phyloP scores from a whole-genome alignment of 1,140 invertebrate genomes.

The Tetragnatha versicolor region DNA sequence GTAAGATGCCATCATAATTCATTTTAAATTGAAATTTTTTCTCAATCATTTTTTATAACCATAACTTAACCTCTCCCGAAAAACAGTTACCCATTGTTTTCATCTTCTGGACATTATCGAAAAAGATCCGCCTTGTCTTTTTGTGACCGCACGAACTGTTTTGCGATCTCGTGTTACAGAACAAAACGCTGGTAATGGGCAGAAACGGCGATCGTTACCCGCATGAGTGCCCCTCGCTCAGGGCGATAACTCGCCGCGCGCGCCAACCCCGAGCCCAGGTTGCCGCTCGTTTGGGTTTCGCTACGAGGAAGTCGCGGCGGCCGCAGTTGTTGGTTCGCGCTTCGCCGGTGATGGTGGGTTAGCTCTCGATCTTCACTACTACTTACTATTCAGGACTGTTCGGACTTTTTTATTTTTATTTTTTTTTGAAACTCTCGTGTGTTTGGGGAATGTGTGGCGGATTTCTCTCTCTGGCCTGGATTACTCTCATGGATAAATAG shows the following conservation, averaged over 20 bases:
- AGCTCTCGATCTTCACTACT: background rate
- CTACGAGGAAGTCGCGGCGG: conserved; percentile 27
- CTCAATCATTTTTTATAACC: too few relatives aligned
- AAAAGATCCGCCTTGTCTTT: too few relatives aligned
- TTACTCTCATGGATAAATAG: background rate
- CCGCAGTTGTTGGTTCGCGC: conserved; percentile 11
- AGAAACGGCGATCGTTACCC: conserved; percentile 25
- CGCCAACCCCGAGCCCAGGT: background rate
- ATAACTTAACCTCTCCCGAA: too few relatives aligned
- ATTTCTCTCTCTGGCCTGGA: background rate
- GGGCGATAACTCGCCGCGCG: background rate
- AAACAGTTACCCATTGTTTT: too few relatives aligned
- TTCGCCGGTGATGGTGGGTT: conserved; percentile 11
- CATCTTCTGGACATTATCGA: too few relatives aligned
- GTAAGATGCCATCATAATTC: too few relatives aligned
- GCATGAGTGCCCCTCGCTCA: background rate
- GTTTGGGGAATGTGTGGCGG: background rate
- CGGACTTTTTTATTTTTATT: background rate
- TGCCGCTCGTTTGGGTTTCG: background rate
- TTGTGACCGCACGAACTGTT: too few relatives aligned
- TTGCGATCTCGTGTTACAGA: too few relatives aligned
- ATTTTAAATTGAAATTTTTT: too few relatives aligned
- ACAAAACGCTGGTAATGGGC: too few relatives aligned
- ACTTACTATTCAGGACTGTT: background rate
- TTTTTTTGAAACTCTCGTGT: background rate